These are phyloP conservation scores for Paralinhomoeus sp. DNA, from an alignment of 2,888 invertebrate species.

Conservation along the genomic window DNA sequence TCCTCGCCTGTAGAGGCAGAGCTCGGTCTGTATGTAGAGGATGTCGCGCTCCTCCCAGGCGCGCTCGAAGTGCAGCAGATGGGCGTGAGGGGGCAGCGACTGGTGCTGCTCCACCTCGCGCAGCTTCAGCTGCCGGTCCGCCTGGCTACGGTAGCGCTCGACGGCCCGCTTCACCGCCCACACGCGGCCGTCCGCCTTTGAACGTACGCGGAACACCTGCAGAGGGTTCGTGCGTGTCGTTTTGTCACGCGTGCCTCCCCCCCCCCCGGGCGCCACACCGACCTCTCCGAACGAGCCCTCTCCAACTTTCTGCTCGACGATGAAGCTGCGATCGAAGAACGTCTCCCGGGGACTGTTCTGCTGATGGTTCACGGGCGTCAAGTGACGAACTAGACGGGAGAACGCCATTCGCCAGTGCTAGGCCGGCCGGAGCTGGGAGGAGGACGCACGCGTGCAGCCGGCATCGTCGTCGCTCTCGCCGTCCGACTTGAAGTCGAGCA, in stretches of 20 bases:
- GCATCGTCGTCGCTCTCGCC: too few species aligned
- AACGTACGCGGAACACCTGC: constrained; percentile 42
- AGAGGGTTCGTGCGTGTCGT: constrained; percentile 1
- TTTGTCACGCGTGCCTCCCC: background rate
- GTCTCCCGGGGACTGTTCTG: constrained; percentile 28
- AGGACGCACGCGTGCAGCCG: too few species aligned
- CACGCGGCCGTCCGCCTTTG: constrained; percentile 39
- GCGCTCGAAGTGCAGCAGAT: constrained; percentile 42
- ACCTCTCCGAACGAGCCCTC: constrained; percentile 50
- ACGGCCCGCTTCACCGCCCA: constrained; percentile 45
- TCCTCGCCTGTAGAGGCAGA: constrained; percentile 37
- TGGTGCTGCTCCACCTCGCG: constrained; percentile 37
- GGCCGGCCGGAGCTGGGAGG: background rate
- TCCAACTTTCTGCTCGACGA: constrained; percentile 40
- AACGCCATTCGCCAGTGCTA: background rate
- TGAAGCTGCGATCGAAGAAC: constrained; percentile 46
- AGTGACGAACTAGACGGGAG: background rate
- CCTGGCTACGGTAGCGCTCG: constrained; percentile 9
- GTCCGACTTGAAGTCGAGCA: too few species aligned
- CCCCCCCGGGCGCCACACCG: background rate
- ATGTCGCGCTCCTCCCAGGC: constrained; percentile 51
- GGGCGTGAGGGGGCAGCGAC: constrained; percentile 41
- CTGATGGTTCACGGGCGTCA: constrained; percentile 23
- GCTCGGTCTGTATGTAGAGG: constrained; percentile 46
- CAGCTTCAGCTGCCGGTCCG: constrained; percentile 11